Evolutionary conservation across 2,888 invertebrate genomes (phyloP).

Genomic region (Blastobasis adustella): DNA sequence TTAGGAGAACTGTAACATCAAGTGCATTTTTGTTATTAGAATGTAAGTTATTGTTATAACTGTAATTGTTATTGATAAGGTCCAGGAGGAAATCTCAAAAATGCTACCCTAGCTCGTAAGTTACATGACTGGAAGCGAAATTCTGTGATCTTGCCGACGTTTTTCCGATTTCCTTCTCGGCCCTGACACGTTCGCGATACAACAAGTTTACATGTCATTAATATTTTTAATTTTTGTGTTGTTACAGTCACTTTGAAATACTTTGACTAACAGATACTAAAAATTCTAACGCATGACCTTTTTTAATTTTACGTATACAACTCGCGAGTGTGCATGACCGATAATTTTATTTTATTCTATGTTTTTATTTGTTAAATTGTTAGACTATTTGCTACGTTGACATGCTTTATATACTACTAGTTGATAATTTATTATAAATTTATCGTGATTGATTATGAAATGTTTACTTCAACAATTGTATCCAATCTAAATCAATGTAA

Average conservation of each 20-base stretch:
- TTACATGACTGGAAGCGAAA: constrained; percentile 36
- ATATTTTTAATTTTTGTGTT: constrained; percentile 26
- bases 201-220: constrained; percentile 19
- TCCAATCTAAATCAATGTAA: constrained; percentile 14
- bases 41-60: constrained; percentile 18
- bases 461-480: constrained; percentile 68
- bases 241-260: constrained; percentile 45
- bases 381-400: constrained; percentile 49
- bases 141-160: constrained; percentile 39
- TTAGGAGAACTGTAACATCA: constrained; percentile 18
- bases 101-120: constrained; percentile 46
- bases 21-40: neutral
- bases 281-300: constrained; percentile 66
- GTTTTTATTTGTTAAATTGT: constrained; percentile 31
- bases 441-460: constrained; percentile 40
- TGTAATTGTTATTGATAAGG: constrained; percentile 34
- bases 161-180: constrained; percentile 56
- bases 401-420: constrained; percentile 35
- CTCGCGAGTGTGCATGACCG: constrained; percentile 70
- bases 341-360: constrained; percentile 22
- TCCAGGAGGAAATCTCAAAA: constrained; percentile 52
- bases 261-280: constrained; percentile 71
- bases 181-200: constrained; percentile 40
- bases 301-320: constrained; percentile 47
- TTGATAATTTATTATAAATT: constrained; percentile 30